Percentiles rank a stretch among this genome's conserved stretches.
These are phyloP conservation scores for Plebejus anna DNA, from an alignment of 2,888 invertebrate species.

Conservation along the genomic window DNA sequence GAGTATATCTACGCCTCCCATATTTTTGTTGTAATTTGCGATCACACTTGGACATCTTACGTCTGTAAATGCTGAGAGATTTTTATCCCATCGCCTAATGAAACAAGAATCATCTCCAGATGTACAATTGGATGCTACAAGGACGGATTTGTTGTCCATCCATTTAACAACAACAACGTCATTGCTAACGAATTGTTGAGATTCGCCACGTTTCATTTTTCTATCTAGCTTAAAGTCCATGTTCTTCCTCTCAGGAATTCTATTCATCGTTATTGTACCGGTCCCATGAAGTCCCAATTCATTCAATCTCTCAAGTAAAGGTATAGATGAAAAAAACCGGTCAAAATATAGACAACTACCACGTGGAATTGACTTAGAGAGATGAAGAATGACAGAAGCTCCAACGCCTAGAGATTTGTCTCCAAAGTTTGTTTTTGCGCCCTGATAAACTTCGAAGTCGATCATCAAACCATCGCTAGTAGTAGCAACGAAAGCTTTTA, in stretches of 20 bases:
- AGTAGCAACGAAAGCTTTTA: too few relatives aligned
- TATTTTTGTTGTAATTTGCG: conserved; percentile 37
- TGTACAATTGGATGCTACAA: conserved; percentile 37
- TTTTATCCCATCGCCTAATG: conserved; percentile 40
- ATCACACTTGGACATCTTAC: conserved; percentile 38
- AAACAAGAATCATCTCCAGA: conserved; percentile 19
- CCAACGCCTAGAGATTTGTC: too few relatives aligned
- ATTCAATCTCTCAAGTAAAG: background rate
- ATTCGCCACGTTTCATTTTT: conserved; percentile 31
- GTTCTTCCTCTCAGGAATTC: background rate
- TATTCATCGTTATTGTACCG: too few relatives aligned
- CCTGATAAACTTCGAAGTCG: too few relatives aligned
- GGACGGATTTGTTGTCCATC: conserved; percentile 34
- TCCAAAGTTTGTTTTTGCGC: too few relatives aligned
- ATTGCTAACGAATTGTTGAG: conserved; percentile 33
- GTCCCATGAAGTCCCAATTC: too few relatives aligned
- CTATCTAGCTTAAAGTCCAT: conserved; percentile 30
- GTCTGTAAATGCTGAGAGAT: conserved; percentile 34
- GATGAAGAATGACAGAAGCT: too few relatives aligned
- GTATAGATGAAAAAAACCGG: too few relatives aligned
- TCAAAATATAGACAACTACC: too few relatives aligned
- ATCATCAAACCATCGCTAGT: too few relatives aligned
- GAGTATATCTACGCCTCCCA: conserved; percentile 33
- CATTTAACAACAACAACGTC: conserved; percentile 35
- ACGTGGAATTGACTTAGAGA: too few relatives aligned